Base-by-base conservation (phyloP, 2,888 invertebrate species). In the Volucella inanis region DNA sequence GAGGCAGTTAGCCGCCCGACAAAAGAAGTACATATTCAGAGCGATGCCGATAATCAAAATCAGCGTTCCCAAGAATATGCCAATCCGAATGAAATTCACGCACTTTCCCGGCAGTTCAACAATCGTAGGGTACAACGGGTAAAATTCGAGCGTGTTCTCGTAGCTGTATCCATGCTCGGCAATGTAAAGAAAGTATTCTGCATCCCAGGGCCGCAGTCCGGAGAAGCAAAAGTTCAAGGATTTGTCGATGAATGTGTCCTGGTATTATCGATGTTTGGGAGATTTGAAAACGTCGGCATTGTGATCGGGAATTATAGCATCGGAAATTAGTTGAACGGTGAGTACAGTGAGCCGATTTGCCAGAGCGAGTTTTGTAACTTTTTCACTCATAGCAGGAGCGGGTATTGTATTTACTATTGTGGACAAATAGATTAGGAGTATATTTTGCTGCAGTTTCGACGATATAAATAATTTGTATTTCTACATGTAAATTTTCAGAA, bases 141-240 rank as follows among this genome's bases (percentile, higher is more conserved):
- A 98, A 91, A 99, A 99, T 9, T 98, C 99, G 76, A 98, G 92
- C 68, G 95, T 96, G 89, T 97, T 97, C 92, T 99, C 99, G 89
- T 97, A 98, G 0, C 96, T 96, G 90, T 99, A 99, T 31, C 99
- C 98, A 93, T 97, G 95, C 89, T 96, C 95, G 4, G 98, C 96
- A 87, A 99, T 96, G 90, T 99, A 98, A 84, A 98, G 93, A 91
- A 97, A 99, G 92, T 99, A 98, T 89, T 98, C 96, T 12, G 96
- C 97, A 93, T 99, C 99, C 99, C 99, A 99, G 91, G 97, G 94
- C 68, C 95, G 93, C 81, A 99, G 94, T 45, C 99, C 99, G 55
- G 95, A 95, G 43, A 98, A 93, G 12, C 96, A 87, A 86, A 93
- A 92, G 64, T 94, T 91, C 8, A 95, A 90, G 2, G 93, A 78